Percentiles rank a stretch among this genome's conserved stretches.
Evolutionary conservation across 2,113 vertebrate genomes (phyloP).

Genomic region (Bos javanicus): DNA sequence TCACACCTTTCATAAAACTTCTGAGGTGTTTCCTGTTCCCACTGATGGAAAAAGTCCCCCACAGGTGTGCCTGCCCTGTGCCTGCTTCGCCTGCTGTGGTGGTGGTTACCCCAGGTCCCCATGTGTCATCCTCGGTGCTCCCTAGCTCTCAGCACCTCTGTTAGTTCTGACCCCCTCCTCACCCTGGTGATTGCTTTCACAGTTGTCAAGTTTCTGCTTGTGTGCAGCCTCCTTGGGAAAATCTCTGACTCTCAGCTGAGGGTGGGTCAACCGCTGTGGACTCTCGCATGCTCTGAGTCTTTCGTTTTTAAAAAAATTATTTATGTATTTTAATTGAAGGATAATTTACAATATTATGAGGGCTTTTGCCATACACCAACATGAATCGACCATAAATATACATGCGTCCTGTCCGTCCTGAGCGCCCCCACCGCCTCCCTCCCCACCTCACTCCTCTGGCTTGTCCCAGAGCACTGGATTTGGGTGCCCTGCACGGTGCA

Average conservation of each 20-base stretch:
- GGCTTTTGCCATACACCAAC: not conserved
- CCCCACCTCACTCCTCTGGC: too few species aligned
- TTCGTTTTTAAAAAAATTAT: not conserved
- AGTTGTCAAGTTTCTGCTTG: not conserved
- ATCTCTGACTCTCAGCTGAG: not conserved
- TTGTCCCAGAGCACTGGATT: not conserved
- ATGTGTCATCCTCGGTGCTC: not conserved
- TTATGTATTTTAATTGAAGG: not conserved
- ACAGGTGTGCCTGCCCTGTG: rapidly evolving
- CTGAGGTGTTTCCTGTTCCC: not conserved
- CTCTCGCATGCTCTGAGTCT: rapidly evolving
- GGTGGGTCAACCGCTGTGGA: not conserved
- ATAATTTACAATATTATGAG: not conserved
- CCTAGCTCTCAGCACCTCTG: not conserved
- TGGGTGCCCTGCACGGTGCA: not conserved
- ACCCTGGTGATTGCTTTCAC: not conserved
- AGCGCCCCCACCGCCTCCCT: rapidly evolving
- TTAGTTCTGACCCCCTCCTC: not conserved
- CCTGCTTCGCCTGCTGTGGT: rapidly evolving
- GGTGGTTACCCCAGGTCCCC: rapidly evolving
- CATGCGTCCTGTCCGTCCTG: not conserved
- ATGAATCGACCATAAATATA: not conserved
- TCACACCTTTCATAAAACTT: not conserved
- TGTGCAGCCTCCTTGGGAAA: not conserved
- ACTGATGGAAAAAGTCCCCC: not conserved